Evolutionary conservation across 1,140 invertebrate species (phyloP).

Genomic region (Uloborus diversus): DNA sequence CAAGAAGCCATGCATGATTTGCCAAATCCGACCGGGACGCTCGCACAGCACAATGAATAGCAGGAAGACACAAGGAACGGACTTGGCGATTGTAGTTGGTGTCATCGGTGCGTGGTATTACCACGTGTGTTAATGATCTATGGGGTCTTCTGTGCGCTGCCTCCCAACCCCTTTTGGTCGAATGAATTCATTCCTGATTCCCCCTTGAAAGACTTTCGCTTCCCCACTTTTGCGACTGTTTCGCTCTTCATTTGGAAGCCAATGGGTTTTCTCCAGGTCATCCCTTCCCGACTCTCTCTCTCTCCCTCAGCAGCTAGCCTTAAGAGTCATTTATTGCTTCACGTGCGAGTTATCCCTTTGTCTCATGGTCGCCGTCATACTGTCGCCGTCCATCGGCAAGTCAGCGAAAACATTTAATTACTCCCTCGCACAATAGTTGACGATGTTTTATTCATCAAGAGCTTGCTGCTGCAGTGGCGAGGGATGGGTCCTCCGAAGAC

Average conservation of each 20-base stretch:
- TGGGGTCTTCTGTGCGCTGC: constrained; percentile 5
- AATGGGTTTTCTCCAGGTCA: constrained; percentile 29
- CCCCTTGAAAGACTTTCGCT: background rate
- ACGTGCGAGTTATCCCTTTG: constrained; percentile 49
- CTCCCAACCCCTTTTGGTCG: background rate
- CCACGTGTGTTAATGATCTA: constrained; percentile 56
- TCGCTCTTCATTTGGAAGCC: constrained; percentile 9
- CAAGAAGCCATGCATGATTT: constrained; percentile 54
- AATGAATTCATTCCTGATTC: constrained; percentile 30
- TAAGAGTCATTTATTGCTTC: constrained; percentile 52
- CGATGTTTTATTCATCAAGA: constrained; percentile 54
- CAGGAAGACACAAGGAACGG: constrained; percentile 7
- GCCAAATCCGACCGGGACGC: constrained; percentile 42
- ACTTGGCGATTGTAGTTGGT: constrained; percentile 47
- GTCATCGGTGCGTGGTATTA: constrained; percentile 46
- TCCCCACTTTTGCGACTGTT: background rate
- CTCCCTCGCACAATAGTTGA: constrained; percentile 40
- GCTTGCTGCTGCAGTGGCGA: background rate
- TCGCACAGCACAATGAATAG: constrained; percentile 42
- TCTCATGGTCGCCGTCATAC: constrained; percentile 38
- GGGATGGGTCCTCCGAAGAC: background rate
- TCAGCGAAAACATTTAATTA: constrained; percentile 57
- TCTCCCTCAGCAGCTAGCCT: constrained; percentile 8
- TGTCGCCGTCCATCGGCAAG: constrained; percentile 42
- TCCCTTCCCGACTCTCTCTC: background rate